Conservation (phyloP, 2,888 invertebrate species). For the Eupithecia subumbrata region DNA sequence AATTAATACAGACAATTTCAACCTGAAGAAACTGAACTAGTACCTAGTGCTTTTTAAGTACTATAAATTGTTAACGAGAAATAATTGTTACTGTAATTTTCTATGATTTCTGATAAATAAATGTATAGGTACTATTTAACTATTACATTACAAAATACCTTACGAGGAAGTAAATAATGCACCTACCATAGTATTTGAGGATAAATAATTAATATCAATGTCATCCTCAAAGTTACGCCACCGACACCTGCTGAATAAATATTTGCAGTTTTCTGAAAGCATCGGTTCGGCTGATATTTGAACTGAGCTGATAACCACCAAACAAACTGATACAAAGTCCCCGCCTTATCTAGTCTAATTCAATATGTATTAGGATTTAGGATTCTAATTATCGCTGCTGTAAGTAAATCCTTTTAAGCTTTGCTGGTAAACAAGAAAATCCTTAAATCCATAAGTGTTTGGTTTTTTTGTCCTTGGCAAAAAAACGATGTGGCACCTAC, state of each 20-base stretch:
- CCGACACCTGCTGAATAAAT: conserved; percentile 57
- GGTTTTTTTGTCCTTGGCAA: conserved; percentile 26
- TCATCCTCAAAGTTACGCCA: conserved; percentile 58
- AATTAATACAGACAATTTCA: background rate
- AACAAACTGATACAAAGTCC: conserved; percentile 28
- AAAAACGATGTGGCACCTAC: background rate
- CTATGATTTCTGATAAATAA: no score
- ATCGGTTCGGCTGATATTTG: conserved; percentile 48
- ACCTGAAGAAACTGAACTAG: no score
- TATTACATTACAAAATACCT: no score
- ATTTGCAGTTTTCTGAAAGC: conserved; percentile 56
- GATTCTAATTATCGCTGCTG: conserved; percentile 3
- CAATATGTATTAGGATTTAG: conserved; percentile 25
- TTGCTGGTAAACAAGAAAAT: conserved; percentile 7
- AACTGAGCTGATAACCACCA: conserved; percentile 47
- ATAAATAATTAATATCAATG: conserved; percentile 59
- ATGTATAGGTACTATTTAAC: no score
- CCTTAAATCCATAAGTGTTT: background rate
- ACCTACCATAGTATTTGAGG: conserved; percentile 4
- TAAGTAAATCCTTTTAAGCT: conserved; percentile 5
- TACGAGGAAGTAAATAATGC: conserved; percentile 12
- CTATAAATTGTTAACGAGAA: background rate
- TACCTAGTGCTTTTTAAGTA: background rate
- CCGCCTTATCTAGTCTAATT: conserved; percentile 33
- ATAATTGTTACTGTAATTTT: no score